These are phyloP conservation scores for Pachliopta kotzebuea DNA, from an alignment of 2,888 invertebrate genomes.

Conservation along the genomic window DNA sequence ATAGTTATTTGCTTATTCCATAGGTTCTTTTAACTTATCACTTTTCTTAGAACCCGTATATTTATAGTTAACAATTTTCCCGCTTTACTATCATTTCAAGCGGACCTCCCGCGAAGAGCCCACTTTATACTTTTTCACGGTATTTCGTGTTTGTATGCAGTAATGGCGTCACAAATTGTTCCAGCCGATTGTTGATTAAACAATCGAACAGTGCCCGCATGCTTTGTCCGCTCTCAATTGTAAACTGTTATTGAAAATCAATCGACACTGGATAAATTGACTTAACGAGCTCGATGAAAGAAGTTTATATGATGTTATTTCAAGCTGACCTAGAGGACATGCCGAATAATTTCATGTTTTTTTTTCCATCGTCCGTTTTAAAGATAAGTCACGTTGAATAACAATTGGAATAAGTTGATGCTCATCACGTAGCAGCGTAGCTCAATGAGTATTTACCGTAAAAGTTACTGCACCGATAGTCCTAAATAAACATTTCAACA, in stretches of 20 bases:
- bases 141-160: constrained; percentile 53
- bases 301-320: constrained; percentile 35
- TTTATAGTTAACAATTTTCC: constrained; percentile 43
- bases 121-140: constrained; percentile 42
- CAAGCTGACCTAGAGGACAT: constrained; percentile 18
- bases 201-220: constrained; percentile 73
- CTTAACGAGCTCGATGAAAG: constrained; percentile 56
- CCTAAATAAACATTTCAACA: too few relatives aligned
- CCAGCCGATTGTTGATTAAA: constrained; percentile 66
- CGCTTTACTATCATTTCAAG: constrained; percentile 38
- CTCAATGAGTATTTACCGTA: too few relatives aligned
- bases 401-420: background rate
- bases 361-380: background rate
- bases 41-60: constrained; percentile 33
- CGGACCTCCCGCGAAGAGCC: constrained; percentile 49
- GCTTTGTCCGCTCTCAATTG: constrained; percentile 66
- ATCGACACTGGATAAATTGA: constrained; percentile 66
- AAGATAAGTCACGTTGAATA: constrained; percentile 26
- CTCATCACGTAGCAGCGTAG: constrained; percentile 14
- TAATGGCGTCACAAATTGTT: constrained; percentile 55
- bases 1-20: constrained; percentile 8
- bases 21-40: constrained; percentile 5
- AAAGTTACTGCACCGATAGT: too few relatives aligned
- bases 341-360: constrained; percentile 7
- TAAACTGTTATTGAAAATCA: constrained; percentile 77